Conservation (phyloP, 2,113 vertebrate genomes). For the Gobiocypris rarus region DNA sequence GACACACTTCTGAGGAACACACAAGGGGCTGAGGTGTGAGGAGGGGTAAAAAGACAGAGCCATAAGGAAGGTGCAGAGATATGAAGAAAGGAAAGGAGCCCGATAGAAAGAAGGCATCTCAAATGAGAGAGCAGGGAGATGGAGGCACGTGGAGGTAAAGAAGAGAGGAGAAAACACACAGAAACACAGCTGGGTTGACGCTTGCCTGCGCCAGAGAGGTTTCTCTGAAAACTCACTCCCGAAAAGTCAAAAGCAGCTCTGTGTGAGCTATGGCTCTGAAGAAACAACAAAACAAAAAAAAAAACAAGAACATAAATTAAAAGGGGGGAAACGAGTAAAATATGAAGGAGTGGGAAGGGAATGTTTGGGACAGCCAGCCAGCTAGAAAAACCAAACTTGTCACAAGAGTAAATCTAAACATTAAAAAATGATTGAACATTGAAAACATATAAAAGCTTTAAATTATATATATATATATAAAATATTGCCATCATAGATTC, state of each 20-base stretch:
- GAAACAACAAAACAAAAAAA: constrained; percentile 51
- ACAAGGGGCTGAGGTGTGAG: constrained; percentile 32
- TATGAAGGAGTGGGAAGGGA: constrained; percentile 25
- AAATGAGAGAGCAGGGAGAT: constrained; percentile 28
- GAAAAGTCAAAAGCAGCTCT: constrained; percentile 41
- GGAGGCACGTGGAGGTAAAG: constrained; percentile 21
- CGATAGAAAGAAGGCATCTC: constrained; percentile 34
- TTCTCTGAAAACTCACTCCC: constrained; percentile 44
- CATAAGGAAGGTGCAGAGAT: constrained; percentile 42
- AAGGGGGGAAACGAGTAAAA: constrained; percentile 2
- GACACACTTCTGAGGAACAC: constrained; percentile 40
- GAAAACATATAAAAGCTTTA: background rate
- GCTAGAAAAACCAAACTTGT: constrained; percentile 20
- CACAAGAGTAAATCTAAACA: constrained; percentile 16
- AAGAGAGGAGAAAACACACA: constrained; percentile 26
- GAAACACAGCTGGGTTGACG: constrained; percentile 50
- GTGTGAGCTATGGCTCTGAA: constrained; percentile 38
- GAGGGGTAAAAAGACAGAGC: constrained; percentile 36
- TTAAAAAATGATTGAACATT: background rate
- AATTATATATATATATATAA: too few relatives aligned
- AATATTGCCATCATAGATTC: background rate
- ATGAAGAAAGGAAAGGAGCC: constrained; percentile 25
- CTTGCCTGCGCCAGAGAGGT: constrained; percentile 47
- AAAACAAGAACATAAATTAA: constrained; percentile 57
- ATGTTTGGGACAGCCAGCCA: constrained; percentile 35